Evolutionary conservation across 2,888 invertebrate species (phyloP).

Genomic region (Lasioglossum pauxillum): DNA sequence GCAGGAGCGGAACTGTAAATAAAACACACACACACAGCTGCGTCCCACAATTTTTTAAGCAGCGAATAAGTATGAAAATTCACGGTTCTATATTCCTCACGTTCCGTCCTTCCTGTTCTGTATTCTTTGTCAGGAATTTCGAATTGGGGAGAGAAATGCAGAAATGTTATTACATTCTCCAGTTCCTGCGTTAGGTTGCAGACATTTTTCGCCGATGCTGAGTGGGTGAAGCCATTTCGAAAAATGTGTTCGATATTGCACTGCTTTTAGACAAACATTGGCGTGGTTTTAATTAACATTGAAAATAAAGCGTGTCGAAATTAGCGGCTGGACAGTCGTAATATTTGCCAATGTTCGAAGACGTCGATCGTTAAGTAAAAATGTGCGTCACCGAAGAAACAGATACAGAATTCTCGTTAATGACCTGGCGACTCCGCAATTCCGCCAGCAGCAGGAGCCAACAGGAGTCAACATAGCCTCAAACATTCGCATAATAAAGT

Average conservation of each 20-base stretch:
- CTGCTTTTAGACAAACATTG: background rate
- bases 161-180: background rate
- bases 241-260: background rate
- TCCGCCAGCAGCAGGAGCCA: background rate
- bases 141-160: background rate
- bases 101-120: background rate
- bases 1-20: background rate
- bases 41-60: background rate
- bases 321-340: too few relatives aligned
- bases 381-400: background rate
- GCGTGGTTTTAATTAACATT: background rate
- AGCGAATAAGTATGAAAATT: constrained; percentile 1
- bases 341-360: too few relatives aligned
- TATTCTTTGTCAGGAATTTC: background rate
- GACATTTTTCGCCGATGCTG: background rate
- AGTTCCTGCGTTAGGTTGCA: background rate
- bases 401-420: background rate
- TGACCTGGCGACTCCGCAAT: background rate
- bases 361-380: background rate
- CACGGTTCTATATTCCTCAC: background rate
- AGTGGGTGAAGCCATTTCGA: background rate
- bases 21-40: background rate
- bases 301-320: too few relatives aligned
- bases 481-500: background rate
- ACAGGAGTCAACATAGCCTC: background rate